phyloP scores from a whole-genome alignment of 2,113 vertebrate species.

The Malurus cyaneus region DNA sequence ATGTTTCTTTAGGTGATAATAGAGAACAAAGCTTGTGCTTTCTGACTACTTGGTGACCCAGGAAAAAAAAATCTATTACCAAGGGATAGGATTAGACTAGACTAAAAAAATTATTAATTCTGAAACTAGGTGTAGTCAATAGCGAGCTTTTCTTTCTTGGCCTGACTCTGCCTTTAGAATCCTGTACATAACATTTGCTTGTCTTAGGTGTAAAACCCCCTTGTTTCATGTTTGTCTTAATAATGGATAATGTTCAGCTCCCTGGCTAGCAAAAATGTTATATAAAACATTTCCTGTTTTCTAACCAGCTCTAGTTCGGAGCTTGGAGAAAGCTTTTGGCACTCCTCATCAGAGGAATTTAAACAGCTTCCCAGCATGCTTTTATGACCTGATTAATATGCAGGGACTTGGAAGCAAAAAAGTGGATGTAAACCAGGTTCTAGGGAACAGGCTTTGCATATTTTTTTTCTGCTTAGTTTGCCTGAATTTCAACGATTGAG shows the following conservation, averaged over 20 bases:
- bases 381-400: conserved; percentile 39
- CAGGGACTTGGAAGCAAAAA: conserved; percentile 19
- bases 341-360: conserved; percentile 11
- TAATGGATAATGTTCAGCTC: background rate
- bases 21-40: background rate
- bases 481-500: background rate
- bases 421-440: conserved; percentile 21
- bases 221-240: background rate
- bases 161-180: background rate
- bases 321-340: conserved; percentile 47
- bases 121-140: background rate
- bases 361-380: background rate
- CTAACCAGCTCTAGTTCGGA: conserved; percentile 19
- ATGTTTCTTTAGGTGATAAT: background rate
- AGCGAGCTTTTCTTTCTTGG: background rate
- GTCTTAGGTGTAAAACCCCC: background rate
- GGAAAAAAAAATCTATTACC: background rate
- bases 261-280: conserved; percentile 9
- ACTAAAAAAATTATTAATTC: background rate
- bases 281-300: conserved; percentile 60
- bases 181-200: background rate
- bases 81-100: background rate
- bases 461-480: background rate
- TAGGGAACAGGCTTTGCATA: background rate
- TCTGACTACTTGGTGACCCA: background rate